phyloP scores from a whole-genome alignment of 2,888 invertebrate genomes.

The Elysia crispata region DNA sequence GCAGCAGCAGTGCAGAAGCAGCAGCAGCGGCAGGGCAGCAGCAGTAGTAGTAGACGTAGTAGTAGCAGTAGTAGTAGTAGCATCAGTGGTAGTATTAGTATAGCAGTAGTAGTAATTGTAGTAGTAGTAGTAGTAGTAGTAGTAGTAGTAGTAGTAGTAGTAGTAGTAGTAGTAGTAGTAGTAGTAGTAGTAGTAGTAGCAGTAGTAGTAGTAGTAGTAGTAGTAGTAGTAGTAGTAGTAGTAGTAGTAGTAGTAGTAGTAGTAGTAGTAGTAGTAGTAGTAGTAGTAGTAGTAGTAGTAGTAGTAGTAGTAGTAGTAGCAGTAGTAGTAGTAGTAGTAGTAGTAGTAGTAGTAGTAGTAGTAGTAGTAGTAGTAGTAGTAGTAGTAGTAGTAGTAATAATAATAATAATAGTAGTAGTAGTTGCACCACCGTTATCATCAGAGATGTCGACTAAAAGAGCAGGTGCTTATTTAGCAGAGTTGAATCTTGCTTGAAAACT shows the following conservation, averaged over 20 bases:
- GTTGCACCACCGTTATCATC: neutral
- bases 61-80: too few species aligned
- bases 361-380: slow-evolving; percentile 6
- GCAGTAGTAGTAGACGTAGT: too few species aligned
- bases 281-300: slow-evolving; percentile 36
- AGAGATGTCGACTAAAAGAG: too few species aligned
- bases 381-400: slow-evolving; percentile 2
- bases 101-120: too few species aligned
- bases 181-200: slow-evolving; percentile 26
- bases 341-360: slow-evolving; percentile 6
- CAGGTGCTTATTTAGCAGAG: too few species aligned
- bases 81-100: too few species aligned
- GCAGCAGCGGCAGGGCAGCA: too few species aligned
- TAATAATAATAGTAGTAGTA: neutral
- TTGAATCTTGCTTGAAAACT: too few species aligned
- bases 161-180: slow-evolving; percentile 36
- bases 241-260: slow-evolving; percentile 38
- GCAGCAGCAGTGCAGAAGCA: too few species aligned
- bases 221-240: slow-evolving; percentile 31
- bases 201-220: slow-evolving; percentile 29
- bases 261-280: slow-evolving; percentile 42
- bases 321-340: slow-evolving; percentile 3
- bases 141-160: slow-evolving; percentile 14
- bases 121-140: slow-evolving; percentile 29
- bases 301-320: slow-evolving; percentile 29